Evolutionary conservation across 2,113 vertebrate genomes (phyloP).

Genomic region (Gorsachius goisagi): DNA sequence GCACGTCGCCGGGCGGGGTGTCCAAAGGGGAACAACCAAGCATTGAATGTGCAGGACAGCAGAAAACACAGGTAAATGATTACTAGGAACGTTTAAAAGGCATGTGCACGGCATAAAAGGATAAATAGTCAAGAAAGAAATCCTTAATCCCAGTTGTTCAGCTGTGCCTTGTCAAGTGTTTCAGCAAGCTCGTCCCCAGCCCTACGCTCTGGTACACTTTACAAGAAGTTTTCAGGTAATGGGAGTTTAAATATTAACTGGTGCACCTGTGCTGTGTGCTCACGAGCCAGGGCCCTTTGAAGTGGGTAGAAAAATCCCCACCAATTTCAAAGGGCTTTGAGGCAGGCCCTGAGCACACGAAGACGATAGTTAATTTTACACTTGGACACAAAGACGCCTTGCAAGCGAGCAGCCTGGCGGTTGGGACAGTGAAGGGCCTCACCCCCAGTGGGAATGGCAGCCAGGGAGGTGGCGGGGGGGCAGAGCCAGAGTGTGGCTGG

Average conservation of each 20-base stretch:
- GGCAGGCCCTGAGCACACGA: neutral
- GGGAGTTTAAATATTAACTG: conserved; percentile 60
- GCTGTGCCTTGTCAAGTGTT: neutral
- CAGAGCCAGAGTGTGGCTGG: fast-evolving
- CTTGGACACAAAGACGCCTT: fast-evolving
- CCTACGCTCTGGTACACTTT: neutral
- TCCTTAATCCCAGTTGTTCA: neutral
- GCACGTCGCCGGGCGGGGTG: fast-evolving
- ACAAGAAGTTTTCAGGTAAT: conserved; percentile 28
- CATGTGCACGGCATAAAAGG: neutral
- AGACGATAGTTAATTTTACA: neutral
- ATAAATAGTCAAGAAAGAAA: neutral
- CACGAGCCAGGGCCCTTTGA: conserved; percentile 12
- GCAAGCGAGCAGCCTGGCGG: fast-evolving
- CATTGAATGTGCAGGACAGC: neutral
- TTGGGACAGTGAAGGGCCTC: fast-evolving
- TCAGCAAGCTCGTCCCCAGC: neutral
- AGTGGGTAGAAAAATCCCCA: conserved; percentile 5
- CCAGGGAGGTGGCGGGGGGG: fast-evolving
- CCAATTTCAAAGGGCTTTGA: conserved; percentile 1
- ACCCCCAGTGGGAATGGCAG: fast-evolving
- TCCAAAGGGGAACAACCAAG: fast-evolving
- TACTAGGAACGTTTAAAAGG: neutral
- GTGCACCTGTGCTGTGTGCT: neutral
- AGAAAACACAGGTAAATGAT: neutral